A percentile compares a stretch with the other conserved stretches of the same genome.
Evolutionary conservation across 2,888 invertebrate genomes (phyloP).

Genomic region (Parnassius orleans): DNA sequence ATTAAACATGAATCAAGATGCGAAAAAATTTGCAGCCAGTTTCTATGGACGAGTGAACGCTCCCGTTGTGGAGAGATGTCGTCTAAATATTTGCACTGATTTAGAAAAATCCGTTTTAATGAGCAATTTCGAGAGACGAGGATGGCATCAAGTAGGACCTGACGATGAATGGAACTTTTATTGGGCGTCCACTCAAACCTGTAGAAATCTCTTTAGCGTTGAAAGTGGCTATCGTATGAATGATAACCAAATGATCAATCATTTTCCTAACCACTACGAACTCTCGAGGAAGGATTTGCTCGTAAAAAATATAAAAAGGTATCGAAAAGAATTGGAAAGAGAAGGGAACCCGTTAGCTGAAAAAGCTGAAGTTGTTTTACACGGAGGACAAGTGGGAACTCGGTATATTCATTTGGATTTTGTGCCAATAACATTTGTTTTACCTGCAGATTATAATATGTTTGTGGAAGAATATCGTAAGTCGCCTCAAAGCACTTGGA

Average conservation of each 20-base stretch:
- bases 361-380: constrained; percentile 76
- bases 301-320: constrained; percentile 96
- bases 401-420: constrained; percentile 93
- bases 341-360: constrained; percentile 93
- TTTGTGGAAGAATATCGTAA: constrained; percentile 97
- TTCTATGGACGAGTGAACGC: constrained; percentile 70
- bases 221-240: constrained; percentile 72
- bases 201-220: constrained; percentile 89
- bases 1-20: constrained; percentile 24
- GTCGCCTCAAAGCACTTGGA: constrained; percentile 97
- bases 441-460: constrained; percentile 98
- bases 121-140: constrained; percentile 93
- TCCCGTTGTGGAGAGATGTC: constrained; percentile 36
- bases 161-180: constrained; percentile 97
- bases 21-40: constrained; percentile 52
- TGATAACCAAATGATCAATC: constrained; percentile 80
- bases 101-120: constrained; percentile 94
- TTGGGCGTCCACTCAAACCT: constrained; percentile 93
- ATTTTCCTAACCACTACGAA: constrained; percentile 97
- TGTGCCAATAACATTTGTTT: constrained; percentile 95
- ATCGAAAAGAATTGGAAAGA: constrained; percentile 93
- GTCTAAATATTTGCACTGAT: constrained; percentile 89
- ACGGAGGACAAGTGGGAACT: constrained; percentile 83
- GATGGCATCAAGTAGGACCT: constrained; percentile 89
- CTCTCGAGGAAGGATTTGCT: constrained; percentile 96